A percentile compares a stretch with the other conserved stretches of the same genome.
These are phyloP conservation scores for Pedionomus torquatus DNA, from an alignment of 2,113 vertebrate genomes.

Conservation along the genomic window DNA sequence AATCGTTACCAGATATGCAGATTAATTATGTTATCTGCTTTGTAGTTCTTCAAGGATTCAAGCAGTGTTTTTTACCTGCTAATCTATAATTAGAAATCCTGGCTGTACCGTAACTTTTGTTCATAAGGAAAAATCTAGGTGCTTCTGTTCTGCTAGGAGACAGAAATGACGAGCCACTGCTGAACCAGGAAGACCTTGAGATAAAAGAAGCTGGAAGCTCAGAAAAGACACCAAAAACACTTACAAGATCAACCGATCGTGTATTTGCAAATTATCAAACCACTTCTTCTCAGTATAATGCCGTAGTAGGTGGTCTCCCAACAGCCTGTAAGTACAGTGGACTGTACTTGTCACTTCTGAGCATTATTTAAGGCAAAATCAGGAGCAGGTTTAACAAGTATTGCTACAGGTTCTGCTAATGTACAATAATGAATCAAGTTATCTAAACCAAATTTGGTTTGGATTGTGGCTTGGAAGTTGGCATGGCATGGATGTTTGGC, in stretches of 20 bases:
- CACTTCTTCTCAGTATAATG: conserved; percentile 79
- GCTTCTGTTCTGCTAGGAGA: background rate
- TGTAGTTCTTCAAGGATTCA: background rate
- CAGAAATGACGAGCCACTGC: conserved; percentile 24
- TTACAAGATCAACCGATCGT: conserved; percentile 49
- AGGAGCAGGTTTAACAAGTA: background rate
- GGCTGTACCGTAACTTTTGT: background rate
- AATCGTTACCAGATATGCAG: background rate
- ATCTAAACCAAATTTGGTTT: background rate
- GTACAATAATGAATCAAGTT: background rate
- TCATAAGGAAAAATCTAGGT: conserved; percentile 48
- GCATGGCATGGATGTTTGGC: background rate
- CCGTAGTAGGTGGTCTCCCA: conserved; percentile 49
- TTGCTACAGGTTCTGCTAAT: background rate
- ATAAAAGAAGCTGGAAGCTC: conserved; percentile 68
- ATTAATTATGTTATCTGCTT: background rate
- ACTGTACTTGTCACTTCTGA: background rate
- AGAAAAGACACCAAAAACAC: conserved; percentile 67
- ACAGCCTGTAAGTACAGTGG: conserved; percentile 70
- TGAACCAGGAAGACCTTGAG: conserved; percentile 74
- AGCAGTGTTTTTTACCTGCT: background rate
- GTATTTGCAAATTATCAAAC: conserved; percentile 74
- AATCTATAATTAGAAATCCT: background rate
- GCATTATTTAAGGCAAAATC: background rate
- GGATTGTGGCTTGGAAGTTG: background rate